A percentile compares a stretch with the other conserved stretches of the same genome.
These are phyloP conservation scores for Misgurnus anguillicaudatus DNA, from an alignment of 2,113 vertebrate species.

Conservation along the genomic window DNA sequence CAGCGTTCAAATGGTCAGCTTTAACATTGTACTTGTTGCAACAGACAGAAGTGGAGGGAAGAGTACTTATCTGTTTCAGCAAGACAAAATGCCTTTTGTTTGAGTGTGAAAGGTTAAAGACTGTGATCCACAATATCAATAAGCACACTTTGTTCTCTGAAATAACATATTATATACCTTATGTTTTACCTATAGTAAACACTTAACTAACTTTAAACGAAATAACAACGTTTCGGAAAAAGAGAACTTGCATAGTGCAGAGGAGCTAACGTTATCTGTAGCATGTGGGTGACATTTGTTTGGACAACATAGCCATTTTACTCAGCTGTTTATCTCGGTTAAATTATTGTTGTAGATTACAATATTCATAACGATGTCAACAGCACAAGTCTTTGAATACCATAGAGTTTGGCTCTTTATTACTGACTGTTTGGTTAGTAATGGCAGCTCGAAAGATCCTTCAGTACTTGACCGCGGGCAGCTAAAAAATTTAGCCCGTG, in stretches of 20 bases:
- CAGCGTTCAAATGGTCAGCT: neutral
- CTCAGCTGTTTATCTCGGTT: too few species aligned
- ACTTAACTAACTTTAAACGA: neutral
- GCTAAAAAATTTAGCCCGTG: constrained; percentile 48
- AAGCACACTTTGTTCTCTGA: constrained; percentile 1
- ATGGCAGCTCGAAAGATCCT: neutral
- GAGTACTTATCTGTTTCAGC: constrained; percentile 13
- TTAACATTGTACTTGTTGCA: neutral
- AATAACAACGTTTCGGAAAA: neutral
- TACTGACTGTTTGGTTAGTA: neutral
- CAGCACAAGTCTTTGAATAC: neutral
- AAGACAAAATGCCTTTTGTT: constrained; percentile 52
- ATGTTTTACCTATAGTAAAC: neutral
- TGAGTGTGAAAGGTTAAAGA: constrained; percentile 50
- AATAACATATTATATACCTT: neutral
- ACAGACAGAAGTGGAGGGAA: constrained; percentile 22
- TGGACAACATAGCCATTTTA: constrained; percentile 5
- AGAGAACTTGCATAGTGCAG: neutral
- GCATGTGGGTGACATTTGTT: constrained; percentile 36
- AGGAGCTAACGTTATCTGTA: too few species aligned
- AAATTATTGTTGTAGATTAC: neutral
- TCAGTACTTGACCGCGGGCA: neutral
- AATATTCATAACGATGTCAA: neutral
- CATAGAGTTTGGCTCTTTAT: neutral
- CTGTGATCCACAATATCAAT: constrained; percentile 15